Percentiles rank a stretch among this genome's conserved stretches.
phyloP scores from a whole-genome alignment of 2,113 vertebrate genomes.

The Phaethornis superciliosus region DNA sequence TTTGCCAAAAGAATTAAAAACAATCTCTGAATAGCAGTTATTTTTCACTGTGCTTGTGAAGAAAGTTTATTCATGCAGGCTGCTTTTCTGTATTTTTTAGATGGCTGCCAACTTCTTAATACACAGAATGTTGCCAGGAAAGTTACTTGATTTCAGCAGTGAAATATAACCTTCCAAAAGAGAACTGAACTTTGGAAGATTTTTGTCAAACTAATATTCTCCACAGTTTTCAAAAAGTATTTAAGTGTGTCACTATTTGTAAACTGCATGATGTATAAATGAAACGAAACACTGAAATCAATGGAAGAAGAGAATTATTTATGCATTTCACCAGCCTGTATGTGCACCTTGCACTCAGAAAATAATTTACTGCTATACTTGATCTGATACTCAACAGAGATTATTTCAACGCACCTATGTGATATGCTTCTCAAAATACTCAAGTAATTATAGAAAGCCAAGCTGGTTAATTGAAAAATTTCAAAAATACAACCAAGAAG shows the following conservation, averaged over 20 bases:
- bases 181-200: background rate
- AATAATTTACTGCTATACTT: background rate
- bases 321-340: background rate
- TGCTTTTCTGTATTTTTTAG: constrained; percentile 29
- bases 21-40: constrained; percentile 39
- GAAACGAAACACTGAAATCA: background rate
- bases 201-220: background rate
- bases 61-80: constrained; percentile 36
- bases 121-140: background rate
- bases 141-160: background rate
- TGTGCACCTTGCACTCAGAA: background rate
- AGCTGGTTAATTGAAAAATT: background rate
- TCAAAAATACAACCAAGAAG: background rate
- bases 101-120: background rate
- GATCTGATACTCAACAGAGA: background rate
- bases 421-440: background rate
- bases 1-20: constrained; percentile 49
- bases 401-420: background rate
- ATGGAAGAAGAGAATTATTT: background rate
- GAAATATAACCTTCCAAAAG: constrained; percentile 8
- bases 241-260: background rate
- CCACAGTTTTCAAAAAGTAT: background rate
- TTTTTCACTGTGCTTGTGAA: constrained; percentile 30
- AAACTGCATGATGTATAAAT: background rate
- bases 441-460: background rate